Evolutionary conservation across 2,797 vertebrate species (phyloP).

Genomic region (Sebastes steindachneri): DNA sequence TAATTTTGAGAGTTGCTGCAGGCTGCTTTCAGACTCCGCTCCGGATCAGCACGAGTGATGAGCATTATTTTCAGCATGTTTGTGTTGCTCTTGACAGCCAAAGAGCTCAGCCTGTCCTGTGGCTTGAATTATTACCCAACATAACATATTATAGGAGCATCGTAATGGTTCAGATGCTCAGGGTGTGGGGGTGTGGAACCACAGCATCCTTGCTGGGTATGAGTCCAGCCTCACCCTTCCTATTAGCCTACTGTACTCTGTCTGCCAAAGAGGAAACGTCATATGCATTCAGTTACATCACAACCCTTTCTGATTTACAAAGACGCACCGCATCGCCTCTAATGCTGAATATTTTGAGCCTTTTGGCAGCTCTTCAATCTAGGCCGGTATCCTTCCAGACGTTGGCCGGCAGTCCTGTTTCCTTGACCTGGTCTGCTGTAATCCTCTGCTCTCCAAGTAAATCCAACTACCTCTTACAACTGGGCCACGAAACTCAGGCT

Average conservation of each 20-base stretch:
- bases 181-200: not conserved
- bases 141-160: not conserved
- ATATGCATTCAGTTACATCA: not conserved
- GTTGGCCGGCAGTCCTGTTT: slow-evolving; percentile 21
- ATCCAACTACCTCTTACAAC: slow-evolving; percentile 22
- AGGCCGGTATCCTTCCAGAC: slow-evolving; percentile 39
- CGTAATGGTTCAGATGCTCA: not conserved
- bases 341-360: slow-evolving; percentile 14
- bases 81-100: not conserved
- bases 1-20: slow-evolving; percentile 35
- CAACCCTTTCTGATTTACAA: not conserved
- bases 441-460: slow-evolving; percentile 47
- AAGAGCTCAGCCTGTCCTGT: not conserved
- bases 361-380: slow-evolving; percentile 30
- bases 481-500: slow-evolving; percentile 4
- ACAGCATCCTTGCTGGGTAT: not conserved
- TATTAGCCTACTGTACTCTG: not conserved
- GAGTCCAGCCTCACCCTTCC: not conserved
- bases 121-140: not conserved
- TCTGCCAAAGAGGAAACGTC: not conserved
- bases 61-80: slow-evolving; percentile 11
- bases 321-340: not conserved
- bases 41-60: not conserved
- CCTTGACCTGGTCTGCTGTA: slow-evolving; percentile 34
- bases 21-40: slow-evolving; percentile 15